phyloP scores from a whole-genome alignment of 2,797 vertebrate species.

The Centropyge bicolor region DNA sequence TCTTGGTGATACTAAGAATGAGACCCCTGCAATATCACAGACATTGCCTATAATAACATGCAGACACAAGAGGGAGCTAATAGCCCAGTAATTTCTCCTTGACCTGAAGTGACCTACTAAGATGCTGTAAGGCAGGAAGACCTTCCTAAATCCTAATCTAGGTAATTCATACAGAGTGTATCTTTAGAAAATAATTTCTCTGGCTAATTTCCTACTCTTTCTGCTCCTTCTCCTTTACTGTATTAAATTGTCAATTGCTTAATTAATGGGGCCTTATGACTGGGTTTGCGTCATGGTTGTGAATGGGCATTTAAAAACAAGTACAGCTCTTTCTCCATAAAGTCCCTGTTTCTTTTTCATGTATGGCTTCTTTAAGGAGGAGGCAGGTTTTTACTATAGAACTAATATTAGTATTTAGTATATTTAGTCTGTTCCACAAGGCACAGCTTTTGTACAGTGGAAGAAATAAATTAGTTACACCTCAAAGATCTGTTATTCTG shows the following conservation, averaged over 20 bases:
- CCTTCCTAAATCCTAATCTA: constrained; percentile 19
- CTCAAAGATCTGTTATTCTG: constrained; percentile 17
- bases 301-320: constrained; percentile 40
- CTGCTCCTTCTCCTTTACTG: background rate
- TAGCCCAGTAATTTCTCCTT: constrained; percentile 37
- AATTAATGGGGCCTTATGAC: background rate
- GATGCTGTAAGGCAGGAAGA: constrained; percentile 31
- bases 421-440: background rate
- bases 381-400: background rate
- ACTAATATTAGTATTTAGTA: too few relatives aligned
- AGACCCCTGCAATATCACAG: background rate
- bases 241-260: background rate
- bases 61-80: constrained; percentile 70
- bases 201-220: background rate
- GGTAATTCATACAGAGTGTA: constrained; percentile 13
- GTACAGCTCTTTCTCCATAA: constrained; percentile 39
- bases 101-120: constrained; percentile 60
- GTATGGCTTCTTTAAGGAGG: constrained; percentile 40
- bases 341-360: constrained; percentile 42
- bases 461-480: background rate
- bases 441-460: background rate
- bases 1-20: constrained; percentile 36
- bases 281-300: constrained; percentile 21
- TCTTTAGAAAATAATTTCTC: constrained; percentile 14
- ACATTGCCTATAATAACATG: background rate